Evolutionary conservation across 1,140 invertebrate species (phyloP), one percentile per base, ranked within the genome.

Genomic region (Trichomalopsis sarcophagae): DNA sequence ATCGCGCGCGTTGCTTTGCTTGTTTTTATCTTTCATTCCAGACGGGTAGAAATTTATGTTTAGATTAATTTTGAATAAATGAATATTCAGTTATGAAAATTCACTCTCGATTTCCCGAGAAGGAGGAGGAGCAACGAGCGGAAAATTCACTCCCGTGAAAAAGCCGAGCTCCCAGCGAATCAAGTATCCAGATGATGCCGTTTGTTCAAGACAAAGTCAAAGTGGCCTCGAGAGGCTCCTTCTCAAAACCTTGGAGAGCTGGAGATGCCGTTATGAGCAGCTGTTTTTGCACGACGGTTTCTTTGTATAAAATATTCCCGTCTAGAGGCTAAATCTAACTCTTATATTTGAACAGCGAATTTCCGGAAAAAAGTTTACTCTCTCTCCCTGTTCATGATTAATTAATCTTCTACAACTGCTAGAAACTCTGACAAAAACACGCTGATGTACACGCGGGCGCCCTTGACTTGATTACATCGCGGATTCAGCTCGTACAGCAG

Each of bases 161-260:
- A 50, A 78, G 50, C 68, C 44, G 36, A 79, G 44, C 33, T 73
- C 79, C 44, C 47, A 74, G 77, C 36, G 79, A 84, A 84, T 84
- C 77, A 84, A 84, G 83, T 80, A 80, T 84, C 83, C 40, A 74
- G 76, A 79, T 84, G 55, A 84, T 80, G 77, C 47, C 79, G 83
- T 84, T 80, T 84, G 74, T 50, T 84, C 36, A 73, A 77, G 71
- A 74, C 68, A 84, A 62, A 74, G 78, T 71, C 68, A 55, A 73
- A 84, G 68, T 79, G 68, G 83, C 69, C 77, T 84, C 76, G 36
- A 44, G 83, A 84, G 77, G 55, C 47, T 84, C 23, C 50, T 80
- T 80, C 23, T 44, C 36, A 79, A 74, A 50, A 55, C 50, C 30
- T 74, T 55, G 14, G 40, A 68, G 50, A 36, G 62, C 14, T 2